Evolutionary conservation across 2,797 vertebrate species (phyloP).

Genomic region (Cuculus canorus): DNA sequence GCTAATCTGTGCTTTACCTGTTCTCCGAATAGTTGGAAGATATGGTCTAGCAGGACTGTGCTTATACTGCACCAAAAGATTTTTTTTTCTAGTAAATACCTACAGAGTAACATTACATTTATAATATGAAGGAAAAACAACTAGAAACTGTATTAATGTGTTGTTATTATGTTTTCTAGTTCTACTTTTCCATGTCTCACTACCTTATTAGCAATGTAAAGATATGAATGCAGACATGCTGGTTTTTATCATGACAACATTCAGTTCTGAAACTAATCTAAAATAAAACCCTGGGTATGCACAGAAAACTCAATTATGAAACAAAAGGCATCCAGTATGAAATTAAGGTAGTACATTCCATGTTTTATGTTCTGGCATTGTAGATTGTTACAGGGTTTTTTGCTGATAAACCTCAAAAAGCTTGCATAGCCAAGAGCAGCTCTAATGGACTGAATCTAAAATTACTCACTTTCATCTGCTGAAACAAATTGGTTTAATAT

Average conservation of each 20-base stretch:
- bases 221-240: constrained; percentile 21
- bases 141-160: constrained; percentile 2
- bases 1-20: not conserved
- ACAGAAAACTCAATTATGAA: constrained; percentile 60
- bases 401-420: constrained; percentile 49
- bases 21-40: not conserved
- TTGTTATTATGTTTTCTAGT: constrained; percentile 41
- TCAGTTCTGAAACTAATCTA: constrained; percentile 58
- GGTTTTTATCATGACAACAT: constrained; percentile 52
- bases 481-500: constrained; percentile 65
- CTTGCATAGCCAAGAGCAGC: constrained; percentile 55
- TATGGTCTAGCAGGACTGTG: not conserved
- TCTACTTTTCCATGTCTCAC: constrained; percentile 10
- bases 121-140: constrained; percentile 14
- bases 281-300: constrained; percentile 43
- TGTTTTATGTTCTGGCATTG: constrained; percentile 40
- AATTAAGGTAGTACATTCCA: constrained; percentile 61
- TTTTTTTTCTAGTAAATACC: not conserved
- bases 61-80: not conserved
- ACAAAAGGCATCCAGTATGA: constrained; percentile 68
- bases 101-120: not conserved
- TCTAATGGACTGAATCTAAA: constrained; percentile 64
- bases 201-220: constrained; percentile 62
- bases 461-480: constrained; percentile 55
- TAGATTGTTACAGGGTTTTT: constrained; percentile 14